Percentiles rank a stretch among this genome's conserved stretches.
phyloP scores from a whole-genome alignment of 2,888 invertebrate species.

The Lissonota sp. region DNA sequence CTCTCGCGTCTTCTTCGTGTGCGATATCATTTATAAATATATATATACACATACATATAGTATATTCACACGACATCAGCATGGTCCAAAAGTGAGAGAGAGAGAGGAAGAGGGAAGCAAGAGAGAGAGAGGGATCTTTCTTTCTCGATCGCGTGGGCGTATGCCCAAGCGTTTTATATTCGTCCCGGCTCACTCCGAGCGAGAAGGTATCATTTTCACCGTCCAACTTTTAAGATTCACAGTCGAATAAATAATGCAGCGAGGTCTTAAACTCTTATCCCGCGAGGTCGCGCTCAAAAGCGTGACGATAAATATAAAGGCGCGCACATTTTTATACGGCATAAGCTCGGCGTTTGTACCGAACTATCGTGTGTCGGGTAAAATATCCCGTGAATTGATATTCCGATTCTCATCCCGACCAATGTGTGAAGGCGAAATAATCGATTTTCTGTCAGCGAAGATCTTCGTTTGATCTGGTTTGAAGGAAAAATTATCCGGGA shows the following conservation, averaged over 20 bases:
- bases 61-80: too few species aligned
- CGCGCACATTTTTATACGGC: constrained; percentile 62
- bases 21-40: constrained; percentile 16
- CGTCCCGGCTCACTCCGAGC: constrained; percentile 70
- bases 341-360: constrained; percentile 65
- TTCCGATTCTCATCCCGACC: not conserved
- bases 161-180: constrained; percentile 80
- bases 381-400: constrained; percentile 34
- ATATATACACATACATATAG: too few species aligned
- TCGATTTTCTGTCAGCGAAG: too few species aligned
- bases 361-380: constrained; percentile 45
- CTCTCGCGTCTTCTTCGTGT: constrained; percentile 31
- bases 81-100: too few species aligned
- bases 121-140: constrained; percentile 41
- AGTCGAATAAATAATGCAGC: constrained; percentile 82
- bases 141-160: constrained; percentile 79
- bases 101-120: too few species aligned
- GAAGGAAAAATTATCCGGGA: too few species aligned
- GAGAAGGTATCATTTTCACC: constrained; percentile 83
- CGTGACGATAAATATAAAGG: constrained; percentile 79
- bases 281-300: constrained; percentile 77
- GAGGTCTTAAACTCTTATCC: constrained; percentile 81
- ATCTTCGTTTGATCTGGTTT: too few species aligned
- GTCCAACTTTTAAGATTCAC: constrained; percentile 76
- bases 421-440: too few species aligned